These are phyloP conservation scores for Mycalesis mineus DNA, from an alignment of 2,888 invertebrate genomes.

Conservation along the genomic window DNA sequence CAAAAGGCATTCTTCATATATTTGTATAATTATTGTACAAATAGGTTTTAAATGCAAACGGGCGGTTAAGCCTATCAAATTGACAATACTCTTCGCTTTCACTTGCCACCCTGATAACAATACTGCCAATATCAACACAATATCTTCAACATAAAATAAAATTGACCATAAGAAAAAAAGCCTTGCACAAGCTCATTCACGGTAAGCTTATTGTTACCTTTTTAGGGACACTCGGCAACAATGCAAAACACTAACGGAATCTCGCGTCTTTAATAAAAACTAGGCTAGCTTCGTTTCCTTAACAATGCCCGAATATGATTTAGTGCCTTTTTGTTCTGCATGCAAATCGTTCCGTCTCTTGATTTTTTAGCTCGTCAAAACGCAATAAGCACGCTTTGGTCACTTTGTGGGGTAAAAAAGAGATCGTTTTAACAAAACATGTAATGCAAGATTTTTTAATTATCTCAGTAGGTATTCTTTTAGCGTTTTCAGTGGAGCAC, in stretches of 20 bases:
- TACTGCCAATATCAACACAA: constrained; percentile 42
- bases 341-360: constrained; percentile 25
- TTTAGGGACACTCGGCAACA: constrained; percentile 57
- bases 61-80: constrained; percentile 30
- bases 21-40: neutral
- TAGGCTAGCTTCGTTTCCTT: constrained; percentile 54
- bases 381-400: constrained; percentile 9
- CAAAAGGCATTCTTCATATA: no score
- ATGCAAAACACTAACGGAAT: constrained; percentile 56
- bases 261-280: constrained; percentile 56
- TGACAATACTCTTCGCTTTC: constrained; percentile 52
- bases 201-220: constrained; percentile 42
- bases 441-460: constrained; percentile 5
- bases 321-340: constrained; percentile 54
- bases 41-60: constrained; percentile 27
- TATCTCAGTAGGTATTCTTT: constrained; percentile 1
- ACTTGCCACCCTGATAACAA: constrained; percentile 60
- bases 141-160: constrained; percentile 7
- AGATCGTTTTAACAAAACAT: constrained; percentile 2
- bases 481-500: neutral
- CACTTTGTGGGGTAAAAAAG: constrained; percentile 1
- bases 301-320: constrained; percentile 68
- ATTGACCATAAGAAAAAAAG: constrained; percentile 44
- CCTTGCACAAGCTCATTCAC: constrained; percentile 69
- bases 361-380: constrained; percentile 22